Evolutionary conservation across 2,888 invertebrate genomes (phyloP).

Genomic region (Atherix ibis): DNA sequence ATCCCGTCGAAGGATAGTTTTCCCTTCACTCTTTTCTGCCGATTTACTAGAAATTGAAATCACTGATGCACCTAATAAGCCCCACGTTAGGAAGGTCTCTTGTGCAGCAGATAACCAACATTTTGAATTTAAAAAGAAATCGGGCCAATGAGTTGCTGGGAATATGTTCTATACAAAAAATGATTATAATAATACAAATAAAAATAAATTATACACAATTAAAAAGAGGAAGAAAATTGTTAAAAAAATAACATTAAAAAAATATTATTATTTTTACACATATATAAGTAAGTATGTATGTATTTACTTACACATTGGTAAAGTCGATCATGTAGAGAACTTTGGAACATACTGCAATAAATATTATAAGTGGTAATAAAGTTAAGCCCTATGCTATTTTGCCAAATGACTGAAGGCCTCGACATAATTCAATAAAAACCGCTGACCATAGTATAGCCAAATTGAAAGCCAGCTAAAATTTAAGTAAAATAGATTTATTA

Average conservation of each 20-base stretch:
- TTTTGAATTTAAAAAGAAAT: conserved; percentile 67
- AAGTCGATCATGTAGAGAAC: conserved; percentile 23
- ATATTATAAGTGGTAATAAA: conserved; percentile 60
- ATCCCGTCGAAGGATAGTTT: conserved; percentile 35
- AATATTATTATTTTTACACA: no score
- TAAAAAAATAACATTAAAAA: no score
- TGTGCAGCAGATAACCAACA: conserved; percentile 82
- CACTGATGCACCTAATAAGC: conserved; percentile 41
- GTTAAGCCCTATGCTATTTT: conserved; percentile 54
- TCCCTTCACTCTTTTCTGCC: conserved; percentile 17
- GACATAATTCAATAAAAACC: conserved; percentile 72
- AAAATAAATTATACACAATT: not conserved
- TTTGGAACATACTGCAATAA: conserved; percentile 22
- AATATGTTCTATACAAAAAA: conserved; percentile 45
- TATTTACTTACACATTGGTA: conserved; percentile 16
- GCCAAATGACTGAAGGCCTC: conserved; percentile 50
- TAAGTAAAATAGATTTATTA: no score
- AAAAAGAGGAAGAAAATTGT: no score
- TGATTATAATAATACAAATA: no score
- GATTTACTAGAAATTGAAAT: conserved; percentile 27
- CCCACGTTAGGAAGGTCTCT: conserved; percentile 81
- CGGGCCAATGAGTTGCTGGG: conserved; percentile 64
- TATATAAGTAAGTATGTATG: no score
- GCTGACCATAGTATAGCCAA: conserved; percentile 82
- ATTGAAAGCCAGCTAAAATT: conserved; percentile 77